phyloP scores from a whole-genome alignment of 1,140 invertebrate genomes.

The Helicoverpa zea region DNA sequence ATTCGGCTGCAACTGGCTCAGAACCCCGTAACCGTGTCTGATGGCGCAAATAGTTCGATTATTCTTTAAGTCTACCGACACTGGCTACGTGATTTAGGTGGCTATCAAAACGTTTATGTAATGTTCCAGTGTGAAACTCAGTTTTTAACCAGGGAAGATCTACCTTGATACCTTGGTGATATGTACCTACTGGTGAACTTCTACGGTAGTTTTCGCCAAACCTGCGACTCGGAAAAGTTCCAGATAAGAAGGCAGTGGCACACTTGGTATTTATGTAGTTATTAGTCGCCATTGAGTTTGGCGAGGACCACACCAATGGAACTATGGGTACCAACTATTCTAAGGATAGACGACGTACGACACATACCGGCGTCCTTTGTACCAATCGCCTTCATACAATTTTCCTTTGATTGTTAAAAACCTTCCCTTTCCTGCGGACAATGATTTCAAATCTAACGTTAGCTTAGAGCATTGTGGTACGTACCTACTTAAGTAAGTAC shows the following conservation, averaged over 20 bases:
- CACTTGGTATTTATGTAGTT: too few species aligned
- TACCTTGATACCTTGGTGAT: too few species aligned
- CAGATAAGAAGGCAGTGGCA: too few species aligned
- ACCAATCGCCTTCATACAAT: conserved; percentile 87
- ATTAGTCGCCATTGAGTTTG: too few species aligned
- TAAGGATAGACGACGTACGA: background rate
- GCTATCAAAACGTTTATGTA: background rate
- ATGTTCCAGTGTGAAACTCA: too few species aligned
- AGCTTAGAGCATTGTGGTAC: too few species aligned
- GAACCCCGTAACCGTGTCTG: conserved; percentile 82
- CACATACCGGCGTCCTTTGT: conserved; percentile 75
- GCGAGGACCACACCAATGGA: too few species aligned
- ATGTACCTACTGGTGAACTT: too few species aligned
- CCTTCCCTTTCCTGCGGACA: conserved; percentile 71
- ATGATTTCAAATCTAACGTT: background rate
- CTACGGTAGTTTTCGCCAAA: too few species aligned
- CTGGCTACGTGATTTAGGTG: background rate
- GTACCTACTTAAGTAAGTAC: too few species aligned
- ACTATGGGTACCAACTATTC: background rate
- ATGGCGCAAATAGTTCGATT: background rate
- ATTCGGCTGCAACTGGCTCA: conserved; percentile 69
- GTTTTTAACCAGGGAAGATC: too few species aligned
- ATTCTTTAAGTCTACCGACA: background rate
- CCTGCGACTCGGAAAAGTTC: too few species aligned
- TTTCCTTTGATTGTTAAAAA: conserved; percentile 75